A percentile compares a stretch with the other conserved stretches of the same genome.
phyloP scores from a whole-genome alignment of 2,113 vertebrate genomes.

The Amphilophus citrinellus region DNA sequence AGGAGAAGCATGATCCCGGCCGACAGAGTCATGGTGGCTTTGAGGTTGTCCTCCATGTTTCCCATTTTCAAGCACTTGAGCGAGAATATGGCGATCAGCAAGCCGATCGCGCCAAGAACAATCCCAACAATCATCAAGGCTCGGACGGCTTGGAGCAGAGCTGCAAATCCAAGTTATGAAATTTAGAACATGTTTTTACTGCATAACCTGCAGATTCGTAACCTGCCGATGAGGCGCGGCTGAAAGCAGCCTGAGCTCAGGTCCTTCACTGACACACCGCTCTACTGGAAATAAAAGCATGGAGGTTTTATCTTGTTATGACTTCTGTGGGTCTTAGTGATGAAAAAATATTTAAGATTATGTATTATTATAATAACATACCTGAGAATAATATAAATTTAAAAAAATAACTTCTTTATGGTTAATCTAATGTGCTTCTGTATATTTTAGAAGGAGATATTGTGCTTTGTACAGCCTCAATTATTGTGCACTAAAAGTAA shows the following conservation, averaged over 20 bases:
- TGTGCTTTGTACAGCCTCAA: not conserved
- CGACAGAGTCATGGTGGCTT: conserved; percentile 91
- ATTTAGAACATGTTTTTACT: not conserved
- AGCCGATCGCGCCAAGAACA: conserved; percentile 84
- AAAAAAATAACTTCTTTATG: not conserved
- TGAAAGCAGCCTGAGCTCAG: too few relatives aligned
- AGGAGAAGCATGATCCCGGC: conserved; percentile 89
- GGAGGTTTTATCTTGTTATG: not conserved
- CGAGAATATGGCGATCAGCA: conserved; percentile 87
- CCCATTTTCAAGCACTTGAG: conserved; percentile 92
- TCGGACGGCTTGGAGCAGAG: conserved; percentile 89
- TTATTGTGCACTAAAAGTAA: not conserved
- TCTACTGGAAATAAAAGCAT: not conserved
- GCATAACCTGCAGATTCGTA: not conserved
- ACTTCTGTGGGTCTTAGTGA: not conserved
- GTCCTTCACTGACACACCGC: too few relatives aligned
- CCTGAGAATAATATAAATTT: too few relatives aligned
- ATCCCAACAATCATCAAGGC: conserved; percentile 92
- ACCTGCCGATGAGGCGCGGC: too few relatives aligned
- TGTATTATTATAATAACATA: too few relatives aligned
- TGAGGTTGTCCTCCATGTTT: conserved; percentile 88
- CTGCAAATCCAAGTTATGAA: conserved; percentile 66
- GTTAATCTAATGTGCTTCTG: not conserved
- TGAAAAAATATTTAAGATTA: not conserved
- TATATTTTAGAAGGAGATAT: not conserved